Conservation (phyloP, 2,888 invertebrate species). For the Nephrotoma guestfalica region DNA sequence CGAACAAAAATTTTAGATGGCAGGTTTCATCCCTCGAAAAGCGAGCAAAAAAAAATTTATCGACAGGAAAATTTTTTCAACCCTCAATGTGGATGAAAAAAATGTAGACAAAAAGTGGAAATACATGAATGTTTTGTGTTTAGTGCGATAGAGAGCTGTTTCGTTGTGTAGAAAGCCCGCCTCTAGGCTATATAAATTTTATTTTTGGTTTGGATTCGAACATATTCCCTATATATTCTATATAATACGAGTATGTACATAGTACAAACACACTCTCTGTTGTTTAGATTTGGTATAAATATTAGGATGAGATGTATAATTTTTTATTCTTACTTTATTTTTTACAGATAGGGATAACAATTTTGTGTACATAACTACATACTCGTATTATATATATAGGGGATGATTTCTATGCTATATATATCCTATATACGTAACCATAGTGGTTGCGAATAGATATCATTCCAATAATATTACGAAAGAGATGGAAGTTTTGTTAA, state of each 20-base stretch:
- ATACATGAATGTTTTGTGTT: not conserved
- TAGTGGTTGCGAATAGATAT: not conserved
- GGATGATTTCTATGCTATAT: not conserved
- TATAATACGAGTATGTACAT: not conserved
- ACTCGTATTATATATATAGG: not conserved
- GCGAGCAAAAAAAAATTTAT: not conserved
- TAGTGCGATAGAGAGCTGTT: not conserved
- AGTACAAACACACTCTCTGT: not conserved
- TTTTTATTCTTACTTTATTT: not conserved
- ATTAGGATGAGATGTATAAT: not conserved
- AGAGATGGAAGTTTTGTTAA: not conserved
- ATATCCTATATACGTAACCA: not conserved
- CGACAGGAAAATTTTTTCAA: not conserved
- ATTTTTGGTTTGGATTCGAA: not conserved
- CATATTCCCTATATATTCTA: not conserved
- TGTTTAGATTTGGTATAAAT: not conserved
- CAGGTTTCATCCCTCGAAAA: not conserved
- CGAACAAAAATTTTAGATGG: not conserved
- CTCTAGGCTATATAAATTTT: slow-evolving; percentile 4
- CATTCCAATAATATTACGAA: not conserved
- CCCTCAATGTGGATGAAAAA: not conserved
- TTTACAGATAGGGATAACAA: not conserved
- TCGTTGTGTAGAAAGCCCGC: slow-evolving; percentile 3
- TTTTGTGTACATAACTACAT: not conserved
- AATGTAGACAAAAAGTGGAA: not conserved